Base-by-base conservation (phyloP, 2,888 invertebrate genomes). In the Orthonychiurus folsomi region DNA sequence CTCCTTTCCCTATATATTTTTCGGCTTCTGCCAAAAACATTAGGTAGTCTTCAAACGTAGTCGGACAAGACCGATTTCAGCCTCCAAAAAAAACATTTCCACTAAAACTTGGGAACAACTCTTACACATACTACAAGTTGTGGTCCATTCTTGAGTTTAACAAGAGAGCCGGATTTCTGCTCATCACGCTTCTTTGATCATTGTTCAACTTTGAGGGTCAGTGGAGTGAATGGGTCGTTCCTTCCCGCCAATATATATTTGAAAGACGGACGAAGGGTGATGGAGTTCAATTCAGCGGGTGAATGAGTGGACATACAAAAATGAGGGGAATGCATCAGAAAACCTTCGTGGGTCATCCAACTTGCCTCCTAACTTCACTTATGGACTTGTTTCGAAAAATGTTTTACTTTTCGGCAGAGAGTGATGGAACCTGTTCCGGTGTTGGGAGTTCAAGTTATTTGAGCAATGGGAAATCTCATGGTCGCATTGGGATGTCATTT, bases 341-440 rank as follows among this genome's bases (percentile, higher is more conserved):
- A 52, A 64, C 65, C 56, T 66, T 69, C 62, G 69, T 67, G 60
- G 66, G 63, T 27, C 62, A 67, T 66, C 66, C 69, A 58, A 66
- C 67, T 60, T 67, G 67, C 67, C 62, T 69, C 56, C 63, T 69
- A 50, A 66, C 64, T 54, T 66, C 66, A 18, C 57, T 66, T 26
- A 69, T 67, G 47, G 64, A 67, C 56, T 64, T 69, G 23, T 67
- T 69, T 62, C 56, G 65, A 55, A 69, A 69, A 60, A 65, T 69
- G 67, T 66, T 64, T 62, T 58, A n/a, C 50, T 48, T 63, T 15
- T 15, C 15, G 15, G 37, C 37, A 9, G 37, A 37, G 37, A 37
- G 37, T 37, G 9, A 5, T 15, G 15, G 15, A 5, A 37, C 9
- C 37, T 9, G 9, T 5, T 9, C 9, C 15, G 5, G 37, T 37